Percentiles rank a stretch among this genome's conserved stretches.
Conservation (phyloP, 2,888 invertebrate genomes). For the Sialis lutaria region DNA sequence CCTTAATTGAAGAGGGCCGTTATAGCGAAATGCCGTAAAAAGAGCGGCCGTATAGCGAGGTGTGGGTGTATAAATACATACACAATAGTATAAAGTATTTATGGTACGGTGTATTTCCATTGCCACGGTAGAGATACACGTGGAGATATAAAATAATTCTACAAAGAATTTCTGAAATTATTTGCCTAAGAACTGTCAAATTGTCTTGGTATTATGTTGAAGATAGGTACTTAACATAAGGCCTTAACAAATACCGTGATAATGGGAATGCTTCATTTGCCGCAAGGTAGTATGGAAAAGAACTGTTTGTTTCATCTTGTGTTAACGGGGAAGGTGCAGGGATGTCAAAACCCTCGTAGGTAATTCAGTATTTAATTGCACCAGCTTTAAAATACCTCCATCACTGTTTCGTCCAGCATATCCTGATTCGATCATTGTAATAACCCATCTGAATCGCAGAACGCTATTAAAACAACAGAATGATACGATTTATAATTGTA, state of each 20-base stretch:
- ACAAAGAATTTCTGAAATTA: no score
- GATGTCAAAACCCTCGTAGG: slow-evolving; percentile 7
- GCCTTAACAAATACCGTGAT: slow-evolving; percentile 12
- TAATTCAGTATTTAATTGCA: slow-evolving; percentile 10
- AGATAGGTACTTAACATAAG: no score
- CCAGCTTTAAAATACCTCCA: slow-evolving; percentile 14
- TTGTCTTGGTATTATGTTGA: no score
- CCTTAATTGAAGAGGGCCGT: no score
- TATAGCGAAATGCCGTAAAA: no score
- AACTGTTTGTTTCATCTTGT: slow-evolving; percentile 7
- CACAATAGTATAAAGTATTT: no score
- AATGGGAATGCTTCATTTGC: slow-evolving; percentile 13
- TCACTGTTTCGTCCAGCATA: slow-evolving; percentile 17
- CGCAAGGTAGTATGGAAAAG: slow-evolving; percentile 11
- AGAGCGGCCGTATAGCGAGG: no score
- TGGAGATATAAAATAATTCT: no score
- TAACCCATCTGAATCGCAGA: slow-evolving; percentile 15
- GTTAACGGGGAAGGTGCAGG: slow-evolving; percentile 7
- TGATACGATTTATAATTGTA: slow-evolving; percentile 16
- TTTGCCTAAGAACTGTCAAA: no score
- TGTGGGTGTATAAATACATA: no score
- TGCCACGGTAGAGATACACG: no score
- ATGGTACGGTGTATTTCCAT: no score
- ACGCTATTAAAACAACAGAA: slow-evolving; percentile 16
- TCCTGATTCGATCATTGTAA: slow-evolving; percentile 17